Conservation (phyloP, 2,888 invertebrate genomes). For the Prosopocoilus inquinatus region DNA sequence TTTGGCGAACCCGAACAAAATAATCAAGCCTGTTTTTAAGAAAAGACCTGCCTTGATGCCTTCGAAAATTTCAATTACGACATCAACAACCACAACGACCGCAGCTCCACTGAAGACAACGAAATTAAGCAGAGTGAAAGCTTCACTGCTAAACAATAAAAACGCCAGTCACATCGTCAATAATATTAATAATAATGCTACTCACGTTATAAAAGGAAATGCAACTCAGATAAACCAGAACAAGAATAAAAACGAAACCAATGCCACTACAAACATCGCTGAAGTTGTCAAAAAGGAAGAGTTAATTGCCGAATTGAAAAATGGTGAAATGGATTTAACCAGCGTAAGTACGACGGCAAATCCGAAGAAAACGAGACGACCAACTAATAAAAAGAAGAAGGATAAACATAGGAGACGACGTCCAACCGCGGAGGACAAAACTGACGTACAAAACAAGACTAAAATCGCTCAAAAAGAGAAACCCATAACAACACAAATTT, state of each 20-base stretch:
- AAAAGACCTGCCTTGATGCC: conserved; percentile 34
- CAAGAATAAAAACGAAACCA: conserved; percentile 18
- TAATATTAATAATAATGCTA: conserved; percentile 48
- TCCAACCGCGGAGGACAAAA: conserved; percentile 52
- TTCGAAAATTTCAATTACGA: conserved; percentile 34
- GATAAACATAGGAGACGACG: conserved; percentile 62
- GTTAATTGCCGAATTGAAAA: conserved; percentile 43
- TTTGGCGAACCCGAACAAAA: conserved; percentile 19
- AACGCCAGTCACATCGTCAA: conserved; percentile 53
- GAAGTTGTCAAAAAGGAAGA: conserved; percentile 16
- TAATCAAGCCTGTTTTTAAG: conserved; percentile 41
- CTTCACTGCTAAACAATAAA: conserved; percentile 49
- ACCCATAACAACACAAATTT: conserved; percentile 70
- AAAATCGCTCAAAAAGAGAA: conserved; percentile 49
- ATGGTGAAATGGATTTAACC: conserved; percentile 40
- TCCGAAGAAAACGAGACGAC: conserved; percentile 35
- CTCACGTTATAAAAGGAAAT: conserved; percentile 35
- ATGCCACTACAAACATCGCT: conserved; percentile 29
- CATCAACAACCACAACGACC: conserved; percentile 40
- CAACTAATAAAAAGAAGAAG: conserved; percentile 58
- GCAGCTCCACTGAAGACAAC: conserved; percentile 21
- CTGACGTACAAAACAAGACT: conserved; percentile 43
- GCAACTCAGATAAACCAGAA: conserved; percentile 30
- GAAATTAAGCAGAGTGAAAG: conserved; percentile 58
- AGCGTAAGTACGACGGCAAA: conserved; percentile 21